Evolutionary conservation across 1,140 invertebrate genomes (phyloP).

Genomic region (Trachymyrmex septentrionalis): DNA sequence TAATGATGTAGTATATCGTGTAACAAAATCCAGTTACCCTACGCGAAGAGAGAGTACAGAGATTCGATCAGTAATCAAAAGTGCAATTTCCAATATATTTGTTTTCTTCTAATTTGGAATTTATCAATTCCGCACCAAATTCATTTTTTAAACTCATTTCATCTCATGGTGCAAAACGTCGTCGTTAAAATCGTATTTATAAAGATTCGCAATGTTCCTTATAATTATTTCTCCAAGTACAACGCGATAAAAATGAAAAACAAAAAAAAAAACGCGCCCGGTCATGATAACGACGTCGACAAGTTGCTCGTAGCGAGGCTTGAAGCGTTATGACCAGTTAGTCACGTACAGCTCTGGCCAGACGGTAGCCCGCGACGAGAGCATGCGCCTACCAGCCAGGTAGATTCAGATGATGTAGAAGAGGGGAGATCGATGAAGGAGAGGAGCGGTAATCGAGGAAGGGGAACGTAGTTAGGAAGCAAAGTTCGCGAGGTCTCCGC

Average conservation of each 20-base stretch:
- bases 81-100: not conserved
- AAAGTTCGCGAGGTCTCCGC: constrained; percentile 82
- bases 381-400: constrained; percentile 71
- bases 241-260: not conserved
- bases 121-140: not conserved
- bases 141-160: not conserved
- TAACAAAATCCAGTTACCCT: not conserved
- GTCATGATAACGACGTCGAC: not conserved
- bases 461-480: constrained; percentile 49
- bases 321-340: constrained; percentile 53
- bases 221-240: not conserved
- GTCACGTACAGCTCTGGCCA: constrained; percentile 59
- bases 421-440: constrained; percentile 21
- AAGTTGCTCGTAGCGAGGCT: constrained; percentile 36
- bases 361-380: constrained; percentile 57
- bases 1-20: not conserved
- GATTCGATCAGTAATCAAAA: not conserved
- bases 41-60: not conserved
- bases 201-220: not conserved
- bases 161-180: not conserved
- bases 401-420: constrained; percentile 33
- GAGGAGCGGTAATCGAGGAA: constrained; percentile 43
- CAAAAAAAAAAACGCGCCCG: not conserved
- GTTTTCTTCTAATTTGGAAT: too few relatives aligned
- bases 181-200: not conserved